Base-by-base conservation (phyloP, 2,888 invertebrate species). In the Petrolisthes cinctipes region DNA sequence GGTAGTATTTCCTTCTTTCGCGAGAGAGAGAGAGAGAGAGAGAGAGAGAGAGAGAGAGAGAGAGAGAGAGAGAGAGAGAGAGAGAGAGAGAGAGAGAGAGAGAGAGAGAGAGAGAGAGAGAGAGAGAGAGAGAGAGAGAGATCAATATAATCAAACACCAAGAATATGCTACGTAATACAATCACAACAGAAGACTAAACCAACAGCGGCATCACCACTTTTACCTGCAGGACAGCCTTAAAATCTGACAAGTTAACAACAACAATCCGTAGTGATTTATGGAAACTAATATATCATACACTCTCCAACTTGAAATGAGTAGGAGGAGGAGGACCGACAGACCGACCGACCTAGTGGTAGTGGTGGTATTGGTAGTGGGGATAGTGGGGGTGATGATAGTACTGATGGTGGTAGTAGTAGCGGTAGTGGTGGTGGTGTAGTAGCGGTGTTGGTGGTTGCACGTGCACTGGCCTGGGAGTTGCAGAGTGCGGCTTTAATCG, bases 71-170 rank as follows among this genome's bases (percentile, higher is more conserved):
- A 6, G 9, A 53, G n/a, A 54, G 5, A 56, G n/a, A 73, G 20
- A 73, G 73, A 73, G 73, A n/a, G 20, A 73, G 73, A 73, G 73
- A n/a, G 73, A 73, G 20, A n/a, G 73, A n/a, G 4, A n/a, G 73
- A n/a, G 20, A 73, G 73, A n/a, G 73, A n/a, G 20, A 73, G 71
- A 71, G 14, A 71, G 4, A 17, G 14, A 14, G 17, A 17, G 17
- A 71, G 71, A 71, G 71, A 71, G 76, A 20, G 23, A 37, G 76
- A 76, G 23, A 76, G 6, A n/a, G 5, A 76, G 78, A 9, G 61
- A 61, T n/a, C n/a, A 37, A 37, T 37, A 37, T 37, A 37, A 1
- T 37, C 37, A 37, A 37, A 37, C 37, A 0, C 37, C 37, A 37
- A 37, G 37, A 2, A 37, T 37, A 37, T 2, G 37, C 1, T 37